phyloP scores from a whole-genome alignment of 1,140 invertebrate species.

The Nebria ingens region DNA sequence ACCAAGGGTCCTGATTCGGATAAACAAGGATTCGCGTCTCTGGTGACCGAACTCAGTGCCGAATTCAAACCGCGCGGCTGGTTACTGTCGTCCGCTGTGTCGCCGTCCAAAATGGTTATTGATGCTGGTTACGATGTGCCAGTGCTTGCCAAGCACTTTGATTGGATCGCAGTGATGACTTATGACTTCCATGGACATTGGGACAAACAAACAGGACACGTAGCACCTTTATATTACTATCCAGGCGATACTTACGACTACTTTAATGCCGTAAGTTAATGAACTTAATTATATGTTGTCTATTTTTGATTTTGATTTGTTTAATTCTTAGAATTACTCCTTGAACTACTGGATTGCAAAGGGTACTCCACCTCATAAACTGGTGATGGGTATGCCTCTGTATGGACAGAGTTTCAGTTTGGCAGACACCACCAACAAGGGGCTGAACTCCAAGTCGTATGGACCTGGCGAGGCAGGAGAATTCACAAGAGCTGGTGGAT shows the following conservation, averaged over 20 bases:
- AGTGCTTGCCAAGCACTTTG: slow-evolving; percentile 54
- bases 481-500: slow-evolving; percentile 66
- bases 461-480: slow-evolving; percentile 68
- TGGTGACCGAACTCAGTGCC: slow-evolving; percentile 58
- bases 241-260: slow-evolving; percentile 61
- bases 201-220: slow-evolving; percentile 81
- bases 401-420: slow-evolving; percentile 77
- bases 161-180: slow-evolving; percentile 84
- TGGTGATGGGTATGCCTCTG: slow-evolving; percentile 70
- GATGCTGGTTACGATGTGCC: slow-evolving; percentile 72
- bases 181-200: slow-evolving; percentile 85
- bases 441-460: slow-evolving; percentile 53
- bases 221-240: slow-evolving; percentile 66
- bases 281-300: slow-evolving; percentile 1
- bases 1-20: slow-evolving; percentile 63
- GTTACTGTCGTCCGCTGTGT: slow-evolving; percentile 71
- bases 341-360: slow-evolving; percentile 69
- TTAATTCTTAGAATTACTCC: slow-evolving; percentile 56
- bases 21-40: slow-evolving; percentile 58
- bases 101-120: slow-evolving; percentile 70
- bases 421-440: slow-evolving; percentile 43
- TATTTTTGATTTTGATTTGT: slow-evolving; percentile 11
- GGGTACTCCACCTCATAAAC: slow-evolving; percentile 58
- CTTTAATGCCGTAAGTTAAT: slow-evolving; percentile 58
- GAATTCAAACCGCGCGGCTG: slow-evolving; percentile 61